These are phyloP conservation scores for Lamproptera curius DNA, from an alignment of 2,888 invertebrate genomes.

Conservation along the genomic window DNA sequence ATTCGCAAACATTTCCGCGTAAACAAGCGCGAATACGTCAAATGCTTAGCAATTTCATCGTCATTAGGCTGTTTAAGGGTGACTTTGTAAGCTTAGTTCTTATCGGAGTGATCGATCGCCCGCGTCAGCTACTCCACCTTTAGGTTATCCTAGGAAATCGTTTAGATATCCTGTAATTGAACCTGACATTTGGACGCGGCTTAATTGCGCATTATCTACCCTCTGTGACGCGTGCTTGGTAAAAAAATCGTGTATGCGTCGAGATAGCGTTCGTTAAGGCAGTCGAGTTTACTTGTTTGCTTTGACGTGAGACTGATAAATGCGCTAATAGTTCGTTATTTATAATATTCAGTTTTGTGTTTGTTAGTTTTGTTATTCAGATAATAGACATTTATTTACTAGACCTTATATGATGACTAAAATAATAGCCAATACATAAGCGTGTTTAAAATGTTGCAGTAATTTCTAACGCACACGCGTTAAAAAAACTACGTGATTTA, in stretches of 20 bases:
- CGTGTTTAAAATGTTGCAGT: too few relatives aligned
- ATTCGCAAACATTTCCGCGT: slow-evolving; percentile 3
- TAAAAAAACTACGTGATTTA: too few relatives aligned
- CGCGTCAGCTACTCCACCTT: slow-evolving; percentile 18
- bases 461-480: too few relatives aligned
- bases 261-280: slow-evolving; percentile 14
- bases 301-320: slow-evolving; percentile 11
- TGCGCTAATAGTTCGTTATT: neutral
- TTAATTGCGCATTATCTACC: slow-evolving; percentile 40
- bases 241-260: slow-evolving; percentile 22
- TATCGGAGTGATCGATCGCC: slow-evolving; percentile 18
- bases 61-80: slow-evolving; percentile 17
- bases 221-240: slow-evolving; percentile 25
- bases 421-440: too few relatives aligned
- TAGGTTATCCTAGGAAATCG: slow-evolving; percentile 23
- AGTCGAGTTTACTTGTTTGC: slow-evolving; percentile 8
- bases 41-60: slow-evolving; percentile 3
- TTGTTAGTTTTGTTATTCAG: too few relatives aligned
- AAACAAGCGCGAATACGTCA: slow-evolving; percentile 6
- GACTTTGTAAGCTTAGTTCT: slow-evolving; percentile 6
- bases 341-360: too few relatives aligned
- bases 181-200: slow-evolving; percentile 33
- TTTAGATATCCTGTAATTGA: slow-evolving; percentile 35
- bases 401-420: too few relatives aligned
- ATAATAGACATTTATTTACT: too few relatives aligned